Evolutionary conservation across 2,888 invertebrate genomes (phyloP), one percentile per base, ranked within the genome.

Genomic region (Drosophila affinis): DNA sequence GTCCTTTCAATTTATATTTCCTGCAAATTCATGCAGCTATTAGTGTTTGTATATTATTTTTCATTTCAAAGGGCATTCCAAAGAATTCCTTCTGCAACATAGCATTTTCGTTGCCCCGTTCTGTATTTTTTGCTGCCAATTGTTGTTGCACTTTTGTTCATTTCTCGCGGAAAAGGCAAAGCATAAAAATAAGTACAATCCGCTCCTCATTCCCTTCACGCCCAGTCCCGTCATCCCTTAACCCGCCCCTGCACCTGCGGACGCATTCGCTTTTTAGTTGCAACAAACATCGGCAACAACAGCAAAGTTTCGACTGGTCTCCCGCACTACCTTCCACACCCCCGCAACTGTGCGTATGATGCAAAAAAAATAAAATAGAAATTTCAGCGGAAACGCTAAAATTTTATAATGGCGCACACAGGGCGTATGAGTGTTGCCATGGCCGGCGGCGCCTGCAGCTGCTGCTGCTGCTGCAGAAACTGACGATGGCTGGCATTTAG

Each of bases 131-230:
- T 32, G 14, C 52, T 55, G 47, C 34, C 68, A 80, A 77, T 71
- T 77, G 78, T 73, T 58, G 56, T 51, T 60, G 60, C 62, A 58
- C 57, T 74, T 39, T 71, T 74, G 75, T 53, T 60, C 61, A 60
- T 52, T 84, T 81, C 67, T 63, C 54, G 53, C 59, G 63, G 53
- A 55, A 72, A 87, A 61, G 53, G 67, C 64, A 84, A 72, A 75
- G 62, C 65, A 72, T 75, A 67, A 79, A 83, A 79, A 69, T 74
- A 59, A 63, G 63, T 64, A 46, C 29, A 75, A 61, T 58, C 45
- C 53, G 17, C 29, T 51, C 34, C 17, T 27, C 27, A 27, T 6
- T 27, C 10, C 39, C 21, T 21, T 3, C 21, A 2, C 27, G 46
- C 70, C 46, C 67, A 52, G 39, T 45, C 47, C 39, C 39, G 3